Evolutionary conservation across 2,113 vertebrate species (phyloP), one percentile per base, ranked within the genome.

Genomic region (Periophthalmus modestus): DNA sequence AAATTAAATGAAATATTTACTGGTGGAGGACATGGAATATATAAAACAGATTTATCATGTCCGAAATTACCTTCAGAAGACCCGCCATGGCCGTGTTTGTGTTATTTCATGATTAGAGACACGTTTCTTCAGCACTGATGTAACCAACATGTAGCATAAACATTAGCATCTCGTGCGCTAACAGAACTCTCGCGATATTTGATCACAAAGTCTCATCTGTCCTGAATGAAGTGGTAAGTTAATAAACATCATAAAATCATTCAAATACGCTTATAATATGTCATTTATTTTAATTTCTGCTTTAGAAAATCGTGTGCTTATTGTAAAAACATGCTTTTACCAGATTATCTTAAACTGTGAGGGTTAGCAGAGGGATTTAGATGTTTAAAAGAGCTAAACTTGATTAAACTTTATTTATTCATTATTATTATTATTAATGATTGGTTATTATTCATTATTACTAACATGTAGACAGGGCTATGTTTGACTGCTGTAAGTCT

Each of bases 21-120:
- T 47, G 6, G n/a, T 9, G 19, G 5, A 10, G 0, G 2, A 33
- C 13, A 47, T 0, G 16, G 1, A 46, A 0, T 0, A 1, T 10
- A 34, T 11, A 19, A 5, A 24, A 7, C 1, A 58, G 1, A 19
- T 18, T 18, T 19, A n/a, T 16, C 34, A 3, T 21, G 43, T 54
- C 13, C 66, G 11, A 63, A 16, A 24, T 87, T 93, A 93, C 93
- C 93, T 94, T 94, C 69, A 93, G 72, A n/a, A 55, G 90, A 75
- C 87, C 89, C 83, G 93, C 93, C 93, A 94, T 94, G 24, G 74
- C 62, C 16, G 15, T 33, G 2, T 54, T 19, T 75, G 13, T 73
- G 66, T 78, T 54, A 85, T 62, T 69, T 61, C 66, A 66, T 14
- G 24, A 28, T 46, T 66, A 69, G 73, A 72, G 72, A 69, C 72